Evolutionary conservation across 92 coral and sea anemone genomes (phyloP), one percentile per base, ranked within the genome.

Genomic region (Parazoanthus atlanticus): DNA sequence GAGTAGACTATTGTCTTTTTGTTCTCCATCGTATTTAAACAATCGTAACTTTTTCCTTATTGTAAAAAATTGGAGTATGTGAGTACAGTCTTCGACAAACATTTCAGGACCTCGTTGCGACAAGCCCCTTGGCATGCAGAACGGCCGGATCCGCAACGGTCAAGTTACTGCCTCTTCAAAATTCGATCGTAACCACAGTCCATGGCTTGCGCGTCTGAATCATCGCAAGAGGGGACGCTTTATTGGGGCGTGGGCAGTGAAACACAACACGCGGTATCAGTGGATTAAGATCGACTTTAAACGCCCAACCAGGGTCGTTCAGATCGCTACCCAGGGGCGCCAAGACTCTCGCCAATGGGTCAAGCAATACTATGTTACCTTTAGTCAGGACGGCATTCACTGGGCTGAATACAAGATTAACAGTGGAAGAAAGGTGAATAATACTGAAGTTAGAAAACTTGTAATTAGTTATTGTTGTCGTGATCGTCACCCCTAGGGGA

Each of bases 71-170:
- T 2, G 19, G 9, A 34, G 33, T 36, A 17, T 25, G 25, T 61
- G 34, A 38, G 0, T 31, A 80, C n/a, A 56, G 29, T 49, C 4
- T 28, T 52, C 1, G n/a, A 19, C 5, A 16, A 32, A 84, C 30
- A 16, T 81, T 58, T 3, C 76, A 84, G 87, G 87, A 26, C 78
- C 78, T 70, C 87, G 87, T 71, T 84, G 87, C 30, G 87, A 84
- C 87, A 73, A 66, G 72, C 80, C 86, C 32, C 86, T 88, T 3
- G 90, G 90, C 49, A 88, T 88, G 90, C 80, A 88, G 70, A 84
- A 33, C 31, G 86, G 80, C 32, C 67, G 81, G 40, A 88, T 88
- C 30, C 86, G 46, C 0, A 65, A 81, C 46, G 17, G 25, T 33
- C 90, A 88, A 71, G 47, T 88, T 21, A 80, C 78, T 31, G 65